Conservation (phyloP, 2,888 invertebrate genomes). For the Eurytoma californica region DNA sequence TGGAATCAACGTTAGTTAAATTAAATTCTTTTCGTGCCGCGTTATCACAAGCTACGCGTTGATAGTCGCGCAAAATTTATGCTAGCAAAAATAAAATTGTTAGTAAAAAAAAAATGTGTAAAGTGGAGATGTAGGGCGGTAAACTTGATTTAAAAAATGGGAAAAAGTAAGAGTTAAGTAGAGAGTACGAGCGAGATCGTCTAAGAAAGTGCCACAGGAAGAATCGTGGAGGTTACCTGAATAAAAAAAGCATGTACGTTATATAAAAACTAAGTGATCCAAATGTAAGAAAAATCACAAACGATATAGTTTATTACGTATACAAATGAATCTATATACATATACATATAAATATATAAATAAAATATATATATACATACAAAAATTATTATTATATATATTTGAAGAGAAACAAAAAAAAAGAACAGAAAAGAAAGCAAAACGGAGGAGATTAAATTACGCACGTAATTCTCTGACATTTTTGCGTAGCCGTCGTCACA, state of each 20-base stretch:
- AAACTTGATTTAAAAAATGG: conserved; percentile 21
- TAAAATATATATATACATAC: conserved; percentile 59
- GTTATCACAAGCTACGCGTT: neutral
- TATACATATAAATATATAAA: conserved; percentile 62
- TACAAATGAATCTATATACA: conserved; percentile 66
- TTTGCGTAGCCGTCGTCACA: conserved; percentile 12
- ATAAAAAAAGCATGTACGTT: conserved; percentile 54
- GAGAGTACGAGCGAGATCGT: conserved; percentile 55
- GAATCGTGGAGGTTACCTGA: conserved; percentile 63
- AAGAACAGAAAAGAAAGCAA: conserved; percentile 29
- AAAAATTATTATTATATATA: conserved; percentile 58
- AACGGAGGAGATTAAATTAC: conserved; percentile 28
- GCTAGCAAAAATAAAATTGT: conserved; percentile 39
- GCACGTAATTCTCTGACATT: conserved; percentile 22
- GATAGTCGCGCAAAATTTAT: conserved; percentile 17
- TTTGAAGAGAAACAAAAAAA: conserved; percentile 44
- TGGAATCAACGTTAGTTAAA: conserved; percentile 17
- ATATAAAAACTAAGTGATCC: conserved; percentile 64
- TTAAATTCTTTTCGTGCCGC: conserved; percentile 30
- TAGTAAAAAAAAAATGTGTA: neutral
- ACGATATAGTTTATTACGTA: conserved; percentile 73
- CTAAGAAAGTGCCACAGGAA: conserved; percentile 69
- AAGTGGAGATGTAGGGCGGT: neutral
- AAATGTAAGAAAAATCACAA: conserved; percentile 66
- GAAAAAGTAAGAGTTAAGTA: conserved; percentile 14